Base-by-base conservation (phyloP, 2,797 vertebrate genomes). In the Pitangus sulphuratus region DNA sequence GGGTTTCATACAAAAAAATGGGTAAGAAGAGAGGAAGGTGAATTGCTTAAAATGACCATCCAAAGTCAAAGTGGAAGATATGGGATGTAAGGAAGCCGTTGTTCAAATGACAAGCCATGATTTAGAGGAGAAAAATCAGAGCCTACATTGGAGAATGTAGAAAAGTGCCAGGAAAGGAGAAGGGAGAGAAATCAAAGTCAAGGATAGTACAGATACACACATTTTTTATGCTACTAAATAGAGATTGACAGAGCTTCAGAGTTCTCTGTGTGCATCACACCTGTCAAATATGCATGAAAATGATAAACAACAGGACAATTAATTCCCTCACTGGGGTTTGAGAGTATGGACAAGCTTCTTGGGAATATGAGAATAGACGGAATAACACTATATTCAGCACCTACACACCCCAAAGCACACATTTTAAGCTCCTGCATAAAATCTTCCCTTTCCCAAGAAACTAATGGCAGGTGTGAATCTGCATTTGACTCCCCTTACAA, bases 401-500 rank as follows among this genome's bases (percentile, higher is more conserved):
- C n/a, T 65, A 42, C 22, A 28, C 28, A 44, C 21, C 7, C 26
- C 40, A 86, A 71, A 91, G n/a, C 35, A 44, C 35, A 40, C 40
- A 16, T 40, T 40, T 40, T 40, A 78, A 58, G 57, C 15, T 79
- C 33, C 50, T 56, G 45, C 33, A 81, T 62, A 64, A 78, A 90
- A 65, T 51, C 22, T 58, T 84, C 39, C 26, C 15, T 68, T 92
- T 30, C 62, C 57, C 37, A 72, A 58, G 90, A 90, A 94, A 95
- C 18, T 39, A 76, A 87, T 70, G 85, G 62, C 93, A 97, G 83
- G 74, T 90, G 80, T 51, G 62, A 87, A 53, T 40, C 54, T 93
- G 40, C 74, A 82, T 90, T 96, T 94, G 93, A 60, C 51, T 93
- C 20, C 24, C 53, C 60, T 95, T 77, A 56, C 74, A 79, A 77